phyloP scores from a whole-genome alignment of 2,888 invertebrate genomes.

The Chamaedrilus cognettii region DNA sequence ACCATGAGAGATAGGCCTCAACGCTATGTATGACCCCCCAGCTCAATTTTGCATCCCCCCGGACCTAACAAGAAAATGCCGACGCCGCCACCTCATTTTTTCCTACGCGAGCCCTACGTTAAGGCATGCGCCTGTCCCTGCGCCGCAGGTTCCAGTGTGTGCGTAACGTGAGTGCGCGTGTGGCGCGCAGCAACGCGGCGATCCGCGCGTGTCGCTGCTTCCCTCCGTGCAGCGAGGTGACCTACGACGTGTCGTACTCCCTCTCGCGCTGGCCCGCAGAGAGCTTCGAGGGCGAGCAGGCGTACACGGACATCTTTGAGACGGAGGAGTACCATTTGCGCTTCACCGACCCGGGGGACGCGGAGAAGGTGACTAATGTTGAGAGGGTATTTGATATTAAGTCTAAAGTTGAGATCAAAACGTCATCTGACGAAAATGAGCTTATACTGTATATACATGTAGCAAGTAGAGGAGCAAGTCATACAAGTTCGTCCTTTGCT shows the following conservation, averaged over 20 bases:
- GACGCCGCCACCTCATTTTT: conserved; percentile 15
- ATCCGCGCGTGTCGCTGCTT: conserved; percentile 38
- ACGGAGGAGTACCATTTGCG: conserved; percentile 31
- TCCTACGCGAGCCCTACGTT: neutral
- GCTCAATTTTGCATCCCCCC: too few species aligned
- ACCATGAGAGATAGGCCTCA: neutral
- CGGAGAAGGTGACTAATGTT: too few species aligned
- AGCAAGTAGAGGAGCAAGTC: too few species aligned
- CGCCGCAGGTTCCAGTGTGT: conserved; percentile 25
- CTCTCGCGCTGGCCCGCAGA: conserved; percentile 37
- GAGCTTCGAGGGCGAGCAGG: conserved; percentile 34
- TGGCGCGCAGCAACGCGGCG: conserved; percentile 9
- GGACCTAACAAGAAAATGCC: conserved; percentile 30
- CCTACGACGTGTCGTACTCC: conserved; percentile 39
- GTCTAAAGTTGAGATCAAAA: too few species aligned
- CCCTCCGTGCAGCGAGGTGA: conserved; percentile 40
- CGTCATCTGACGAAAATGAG: too few species aligned
- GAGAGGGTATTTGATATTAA: too few species aligned
- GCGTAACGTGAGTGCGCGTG: conserved; percentile 15
- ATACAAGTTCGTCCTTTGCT: too few species aligned
- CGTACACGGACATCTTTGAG: conserved; percentile 34
- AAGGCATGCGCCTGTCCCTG: too few species aligned
- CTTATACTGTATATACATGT: too few species aligned
- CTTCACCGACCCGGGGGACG: conserved; percentile 27
- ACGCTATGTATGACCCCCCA: too few species aligned